Evolutionary conservation across 37 sponge, comb jelly and placozoan genomes (phyloP), one percentile per base, ranked within the genome.

Genomic region (Beroe ovata): DNA sequence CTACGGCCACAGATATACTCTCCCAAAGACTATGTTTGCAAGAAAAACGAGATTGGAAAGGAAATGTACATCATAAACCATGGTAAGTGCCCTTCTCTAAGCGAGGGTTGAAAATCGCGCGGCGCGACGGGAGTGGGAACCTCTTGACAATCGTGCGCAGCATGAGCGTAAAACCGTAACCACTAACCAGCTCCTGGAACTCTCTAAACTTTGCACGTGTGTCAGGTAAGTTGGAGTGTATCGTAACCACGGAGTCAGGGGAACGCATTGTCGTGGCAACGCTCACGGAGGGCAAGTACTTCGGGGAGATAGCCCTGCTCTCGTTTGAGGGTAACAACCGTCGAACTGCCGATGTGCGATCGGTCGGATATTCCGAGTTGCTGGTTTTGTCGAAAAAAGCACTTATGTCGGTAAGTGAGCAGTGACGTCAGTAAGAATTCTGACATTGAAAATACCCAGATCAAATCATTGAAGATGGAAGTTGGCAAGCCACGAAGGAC

Each of bases 51-150:
- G 33, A 92, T 93, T 1, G 91, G 91, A 37, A 89, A 91, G 54
- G 94, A 93, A 63, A 93, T 93, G 94, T 93, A 92, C 89, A 93
- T 93, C 4, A 92, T 93, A 1, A 92, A 90, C 37, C 90, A 64
- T 25, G 94, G 94, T 0, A 29, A 60, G 60, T n/a, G n/a, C n/a
- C n/a, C n/a, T n/a, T n/a, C n/a, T 81, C 91, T 36, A 88, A 92
- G 38, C 91, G 91, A 59, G 60, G 8, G 89, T 89, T 39, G 92
- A 91, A 25, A 47, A 89, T 22, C 32, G 41, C 23, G 72, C 26
- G 0, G 71, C 60, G 23, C 39, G 71, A 11, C 36, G 20, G 19
- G 89, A 69, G 18, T 64, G 18, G 22, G 22, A 19, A 59, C 20
- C 60, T 59, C 21, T 59, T 19, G 60, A 19, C 21, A 19, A 19